Base-by-base conservation (phyloP, 2,797 vertebrate genomes). In the Vespertilio murinus region DNA sequence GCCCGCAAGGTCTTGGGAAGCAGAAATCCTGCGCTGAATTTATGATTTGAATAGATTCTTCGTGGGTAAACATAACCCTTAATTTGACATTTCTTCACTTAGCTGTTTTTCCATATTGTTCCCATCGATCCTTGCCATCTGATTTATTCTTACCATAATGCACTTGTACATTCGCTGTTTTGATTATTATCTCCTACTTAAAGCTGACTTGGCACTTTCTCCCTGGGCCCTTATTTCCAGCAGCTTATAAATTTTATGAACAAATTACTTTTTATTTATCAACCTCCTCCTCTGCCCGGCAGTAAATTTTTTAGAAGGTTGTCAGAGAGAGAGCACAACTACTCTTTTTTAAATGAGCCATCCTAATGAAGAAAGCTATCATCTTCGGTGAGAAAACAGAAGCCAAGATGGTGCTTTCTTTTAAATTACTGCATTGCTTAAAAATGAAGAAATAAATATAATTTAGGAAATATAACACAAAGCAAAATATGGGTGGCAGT, bases 231-330 rank as follows among this genome's bases (percentile, higher is more conserved):
- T 95, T 49, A 61, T 96, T 94, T 96, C 74, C 23, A 95, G 79
- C 22, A 95, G 93, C 95, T 97, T 96, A 94, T 96, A 97, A 95
- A 96, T 97, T 96, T 94, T 95, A 96, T 89, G 93, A 95, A 96
- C 96, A 97, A 97, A 97, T 97, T 97, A 96, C 93, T 88, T 96
- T 97, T 96, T 97, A 97, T 97, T 97, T 96, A 96, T 96, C 94
- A 96, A 91, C 82, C 42, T 94, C 90, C 92, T 96, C 59, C 78
- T 93, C 94, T 77, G 82, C 84, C 77, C 70, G 83, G 93, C 73
- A 93, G 88, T 91, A 84, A 90, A 86, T 97, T 94, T 97, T 95
- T 82, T 35, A 38, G 92, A 90, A 94, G 88, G 67, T 80, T 96
- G 93, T 69, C 90, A 90, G 23, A 96, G 52, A 94, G 88, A 92